These are phyloP conservation scores for Rissa tridactyla DNA, from an alignment of 2,113 vertebrate genomes.

Conservation along the genomic window DNA sequence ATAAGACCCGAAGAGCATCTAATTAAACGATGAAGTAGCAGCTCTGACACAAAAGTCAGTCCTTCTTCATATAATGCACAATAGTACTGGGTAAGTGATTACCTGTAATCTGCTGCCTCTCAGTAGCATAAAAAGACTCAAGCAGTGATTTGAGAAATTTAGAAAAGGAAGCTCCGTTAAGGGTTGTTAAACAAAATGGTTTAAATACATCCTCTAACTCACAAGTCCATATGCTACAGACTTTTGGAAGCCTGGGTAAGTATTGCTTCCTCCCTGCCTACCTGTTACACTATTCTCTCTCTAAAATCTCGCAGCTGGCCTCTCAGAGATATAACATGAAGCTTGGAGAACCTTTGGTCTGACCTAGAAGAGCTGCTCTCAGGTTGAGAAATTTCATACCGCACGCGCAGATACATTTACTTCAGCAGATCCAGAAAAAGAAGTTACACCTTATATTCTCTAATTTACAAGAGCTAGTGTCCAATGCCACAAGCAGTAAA, in stretches of 20 bases:
- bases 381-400: not conserved
- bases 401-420: not conserved
- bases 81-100: not conserved
- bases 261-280: not conserved
- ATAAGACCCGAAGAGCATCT: not conserved
- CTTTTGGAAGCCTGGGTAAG: not conserved
- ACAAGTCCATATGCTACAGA: not conserved
- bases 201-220: not conserved
- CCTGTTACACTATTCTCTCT: not conserved
- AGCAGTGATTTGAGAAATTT: not conserved
- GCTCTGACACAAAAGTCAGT: not conserved
- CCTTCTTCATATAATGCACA: not conserved
- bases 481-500: not conserved
- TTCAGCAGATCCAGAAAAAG: not conserved
- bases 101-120: not conserved
- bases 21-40: not conserved
- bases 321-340: not conserved
- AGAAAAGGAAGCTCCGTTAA: not conserved
- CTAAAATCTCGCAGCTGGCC: accelerated
- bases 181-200: not conserved
- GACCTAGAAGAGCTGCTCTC: not conserved
- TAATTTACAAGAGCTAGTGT: not conserved
- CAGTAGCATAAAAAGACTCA: not conserved
- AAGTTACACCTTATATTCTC: not conserved
- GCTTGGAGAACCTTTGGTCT: not conserved